phyloP scores from a whole-genome alignment of 2,888 invertebrate species.

The Melipona bicolor region DNA sequence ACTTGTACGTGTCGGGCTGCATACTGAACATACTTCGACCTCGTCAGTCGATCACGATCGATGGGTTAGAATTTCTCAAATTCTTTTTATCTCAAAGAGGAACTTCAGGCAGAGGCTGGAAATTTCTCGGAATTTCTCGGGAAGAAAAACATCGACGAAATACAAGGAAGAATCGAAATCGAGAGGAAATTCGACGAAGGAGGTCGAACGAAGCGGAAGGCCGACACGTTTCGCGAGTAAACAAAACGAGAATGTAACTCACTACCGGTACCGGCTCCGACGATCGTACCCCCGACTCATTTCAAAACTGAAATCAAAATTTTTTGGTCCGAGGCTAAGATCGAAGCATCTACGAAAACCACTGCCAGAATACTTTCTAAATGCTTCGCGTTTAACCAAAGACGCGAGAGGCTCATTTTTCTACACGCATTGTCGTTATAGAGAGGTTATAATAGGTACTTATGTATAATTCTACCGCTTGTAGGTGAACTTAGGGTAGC shows the following conservation, averaged over 20 bases:
- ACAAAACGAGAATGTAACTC: slow-evolving; percentile 25
- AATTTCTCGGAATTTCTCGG: too few relatives aligned
- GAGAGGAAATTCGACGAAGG: not conserved
- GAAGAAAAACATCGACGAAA: not conserved
- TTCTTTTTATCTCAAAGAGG: too few relatives aligned
- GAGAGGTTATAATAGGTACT: slow-evolving; percentile 53
- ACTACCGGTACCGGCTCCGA: slow-evolving; percentile 37
- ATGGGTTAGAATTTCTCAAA: not conserved
- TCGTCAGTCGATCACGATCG: not conserved
- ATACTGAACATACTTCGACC: slow-evolving; percentile 16
- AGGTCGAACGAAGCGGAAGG: not conserved
- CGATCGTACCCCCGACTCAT: slow-evolving; percentile 50
- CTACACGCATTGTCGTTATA: slow-evolving; percentile 83
- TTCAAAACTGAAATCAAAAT: slow-evolving; percentile 79
- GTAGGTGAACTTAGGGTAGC: slow-evolving; percentile 72
- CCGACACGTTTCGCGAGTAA: not conserved
- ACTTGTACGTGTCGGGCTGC: slow-evolving; percentile 23
- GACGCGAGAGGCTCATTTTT: slow-evolving; percentile 83
- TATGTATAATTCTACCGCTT: slow-evolving; percentile 71
- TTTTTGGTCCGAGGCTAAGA: slow-evolving; percentile 80
- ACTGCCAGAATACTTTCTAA: slow-evolving; percentile 82
- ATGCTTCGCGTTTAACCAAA: slow-evolving; percentile 83
- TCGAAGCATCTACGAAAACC: slow-evolving; percentile 82
- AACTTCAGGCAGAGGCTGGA: too few relatives aligned
- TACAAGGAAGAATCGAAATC: not conserved